Percentiles rank a stretch among this genome's conserved stretches.
These are phyloP conservation scores for Acromyrmex echinatior DNA, from an alignment of 1,140 invertebrate genomes.

Conservation along the genomic window DNA sequence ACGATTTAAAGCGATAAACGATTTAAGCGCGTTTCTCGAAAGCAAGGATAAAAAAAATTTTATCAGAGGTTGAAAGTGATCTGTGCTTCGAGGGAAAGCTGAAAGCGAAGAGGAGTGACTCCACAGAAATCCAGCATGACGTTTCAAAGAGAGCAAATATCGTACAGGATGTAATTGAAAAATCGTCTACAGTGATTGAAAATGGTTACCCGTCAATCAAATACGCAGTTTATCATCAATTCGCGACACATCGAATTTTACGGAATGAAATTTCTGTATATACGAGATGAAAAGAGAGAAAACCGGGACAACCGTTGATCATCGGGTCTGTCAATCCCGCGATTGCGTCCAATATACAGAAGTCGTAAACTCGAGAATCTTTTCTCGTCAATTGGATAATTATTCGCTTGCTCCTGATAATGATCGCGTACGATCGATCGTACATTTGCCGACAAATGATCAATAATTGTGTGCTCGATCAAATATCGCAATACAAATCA, in stretches of 20 bases:
- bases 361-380: not conserved
- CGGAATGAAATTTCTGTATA: not conserved
- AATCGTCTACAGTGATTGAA: not conserved
- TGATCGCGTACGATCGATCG: not conserved
- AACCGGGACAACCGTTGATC: not conserved
- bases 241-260: constrained; percentile 1
- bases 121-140: constrained; percentile 28
- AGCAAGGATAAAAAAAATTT: not conserved
- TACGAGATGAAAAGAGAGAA: not conserved
- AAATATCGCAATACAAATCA: not conserved
- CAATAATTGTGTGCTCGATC: not conserved
- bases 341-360: not conserved
- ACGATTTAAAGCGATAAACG: too few species aligned
- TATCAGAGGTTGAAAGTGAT: not conserved
- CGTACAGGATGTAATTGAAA: constrained; percentile 21
- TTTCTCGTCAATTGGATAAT: not conserved
- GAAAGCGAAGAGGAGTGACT: constrained; percentile 22
- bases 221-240: constrained; percentile 31
- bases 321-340: not conserved
- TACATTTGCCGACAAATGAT: not conserved
- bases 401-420: not conserved
- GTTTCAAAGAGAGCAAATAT: constrained; percentile 25
- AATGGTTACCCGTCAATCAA: not conserved
- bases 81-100: constrained; percentile 12
- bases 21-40: not conserved